Evolutionary conservation across 2,888 invertebrate genomes (phyloP).

Genomic region (Xestia xanthographa): DNA sequence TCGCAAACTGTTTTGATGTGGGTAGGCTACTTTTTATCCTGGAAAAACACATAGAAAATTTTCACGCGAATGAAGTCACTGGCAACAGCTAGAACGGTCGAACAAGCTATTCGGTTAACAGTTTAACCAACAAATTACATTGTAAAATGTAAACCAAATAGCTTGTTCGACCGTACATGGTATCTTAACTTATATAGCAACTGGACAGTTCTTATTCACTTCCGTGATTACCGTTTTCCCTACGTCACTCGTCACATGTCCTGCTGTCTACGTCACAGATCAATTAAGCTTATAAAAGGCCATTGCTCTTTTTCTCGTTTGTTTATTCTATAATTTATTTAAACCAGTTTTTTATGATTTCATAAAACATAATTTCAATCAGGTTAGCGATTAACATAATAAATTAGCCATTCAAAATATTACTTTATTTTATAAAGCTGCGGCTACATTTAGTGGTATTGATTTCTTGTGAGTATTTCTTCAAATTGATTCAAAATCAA

Average conservation of each 20-base stretch:
- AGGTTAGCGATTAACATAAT: conserved; percentile 1
- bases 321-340: background rate
- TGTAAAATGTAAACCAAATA: no score
- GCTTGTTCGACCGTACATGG: no score
- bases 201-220: background rate
- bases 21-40: background rate
- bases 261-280: background rate
- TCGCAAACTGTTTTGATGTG: no score
- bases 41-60: no score
- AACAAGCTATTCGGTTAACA: no score
- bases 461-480: background rate
- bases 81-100: no score
- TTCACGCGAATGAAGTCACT: no score
- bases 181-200: background rate
- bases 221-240: background rate
- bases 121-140: no score
- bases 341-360: background rate
- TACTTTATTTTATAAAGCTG: background rate
- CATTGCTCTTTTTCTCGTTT: background rate
- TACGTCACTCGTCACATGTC: background rate
- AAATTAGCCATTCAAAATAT: background rate
- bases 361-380: background rate
- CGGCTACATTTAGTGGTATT: background rate
- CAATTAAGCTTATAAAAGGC: background rate
- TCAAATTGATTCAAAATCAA: background rate